Evolutionary conservation across 2,888 invertebrate species (phyloP), one percentile per base, ranked within the genome.

Genomic region (Imbricaverruca yamaguchii): DNA sequence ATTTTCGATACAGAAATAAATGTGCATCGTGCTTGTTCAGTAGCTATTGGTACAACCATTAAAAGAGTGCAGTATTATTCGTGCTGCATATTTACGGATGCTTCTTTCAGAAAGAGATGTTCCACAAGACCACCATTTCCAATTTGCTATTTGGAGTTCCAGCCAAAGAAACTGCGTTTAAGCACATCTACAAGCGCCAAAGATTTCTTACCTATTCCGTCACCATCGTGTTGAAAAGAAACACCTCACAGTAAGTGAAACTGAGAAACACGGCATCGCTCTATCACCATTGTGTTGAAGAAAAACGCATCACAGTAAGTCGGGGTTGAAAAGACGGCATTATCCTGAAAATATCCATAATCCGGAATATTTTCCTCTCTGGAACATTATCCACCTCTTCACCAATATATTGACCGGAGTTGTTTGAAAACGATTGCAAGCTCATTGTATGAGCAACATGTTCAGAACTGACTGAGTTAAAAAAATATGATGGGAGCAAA

Each of bases 61-160:
- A 39, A 39, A 1, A 4, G 39, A 39, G 39, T 39, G 39, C 39
- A 39, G 4, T 39, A 39, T 39, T 39, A 39, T 39, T 39, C 39
- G 39, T 39, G 39, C 39, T 39, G 39, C 39, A 39, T 39, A 39
- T 39, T 39, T 39, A 39, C 39, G 39, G 39, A 39, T 39, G 39
- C 39, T 39, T 39, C 39, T 39, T 39, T 1, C 74, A 74, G 74
- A 74, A 74, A 21, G 74, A 74, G 55, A 21, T 53, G 10, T 74
- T 74, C 53, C 21, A 74, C 74, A 74, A 94, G 88, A 92, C 92
- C 15, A 95, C 94, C 53, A 89, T 93, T 80, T 92, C 94, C 0
- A 97, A 98, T 89, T 92, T 98, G 89, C 89, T 96, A 18, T 96
- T 98, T 87, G 98, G 98, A 10, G 92, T 98, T 90, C 93, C 93